Evolutionary conservation across 2,113 vertebrate species (phyloP).

Genomic region (Rhinopomastus cyanomelas): DNA sequence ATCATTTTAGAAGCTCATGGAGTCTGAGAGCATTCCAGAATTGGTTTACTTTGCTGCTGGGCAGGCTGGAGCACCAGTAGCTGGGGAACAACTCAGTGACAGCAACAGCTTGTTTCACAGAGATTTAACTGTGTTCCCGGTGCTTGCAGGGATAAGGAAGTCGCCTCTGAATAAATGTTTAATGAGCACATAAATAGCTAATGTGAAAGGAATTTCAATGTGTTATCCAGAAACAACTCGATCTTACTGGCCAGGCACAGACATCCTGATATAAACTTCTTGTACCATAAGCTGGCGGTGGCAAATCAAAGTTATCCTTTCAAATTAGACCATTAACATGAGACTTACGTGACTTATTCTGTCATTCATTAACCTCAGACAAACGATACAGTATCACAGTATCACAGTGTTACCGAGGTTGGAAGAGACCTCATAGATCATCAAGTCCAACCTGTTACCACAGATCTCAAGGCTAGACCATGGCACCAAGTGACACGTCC

Average conservation of each 20-base stretch:
- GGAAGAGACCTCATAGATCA: too few species aligned
- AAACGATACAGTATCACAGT: too few species aligned
- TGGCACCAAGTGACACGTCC: too few species aligned
- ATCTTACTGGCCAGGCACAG: background rate
- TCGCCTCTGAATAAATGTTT: slow-evolving; percentile 24
- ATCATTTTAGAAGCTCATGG: background rate
- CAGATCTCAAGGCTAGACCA: too few species aligned
- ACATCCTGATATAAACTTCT: background rate
- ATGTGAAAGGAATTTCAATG: slow-evolving; percentile 32
- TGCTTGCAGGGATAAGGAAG: slow-evolving; percentile 2
- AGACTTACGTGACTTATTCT: background rate
- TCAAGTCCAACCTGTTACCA: too few species aligned
- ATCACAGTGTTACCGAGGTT: too few species aligned
- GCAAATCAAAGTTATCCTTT: background rate
- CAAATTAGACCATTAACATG: background rate
- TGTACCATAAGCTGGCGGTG: background rate
- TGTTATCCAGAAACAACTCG: slow-evolving; percentile 12
- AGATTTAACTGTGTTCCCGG: slow-evolving; percentile 1
- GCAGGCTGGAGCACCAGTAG: background rate
- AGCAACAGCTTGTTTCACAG: slow-evolving; percentile 32
- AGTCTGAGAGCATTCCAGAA: background rate
- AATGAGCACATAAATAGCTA: slow-evolving; percentile 22
- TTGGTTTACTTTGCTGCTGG: slow-evolving; percentile 9
- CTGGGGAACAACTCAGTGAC: slow-evolving; percentile 4
- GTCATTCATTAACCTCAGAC: too few species aligned